Conservation (phyloP, 23 tunicate species). For the Ciona savignyi region DNA sequence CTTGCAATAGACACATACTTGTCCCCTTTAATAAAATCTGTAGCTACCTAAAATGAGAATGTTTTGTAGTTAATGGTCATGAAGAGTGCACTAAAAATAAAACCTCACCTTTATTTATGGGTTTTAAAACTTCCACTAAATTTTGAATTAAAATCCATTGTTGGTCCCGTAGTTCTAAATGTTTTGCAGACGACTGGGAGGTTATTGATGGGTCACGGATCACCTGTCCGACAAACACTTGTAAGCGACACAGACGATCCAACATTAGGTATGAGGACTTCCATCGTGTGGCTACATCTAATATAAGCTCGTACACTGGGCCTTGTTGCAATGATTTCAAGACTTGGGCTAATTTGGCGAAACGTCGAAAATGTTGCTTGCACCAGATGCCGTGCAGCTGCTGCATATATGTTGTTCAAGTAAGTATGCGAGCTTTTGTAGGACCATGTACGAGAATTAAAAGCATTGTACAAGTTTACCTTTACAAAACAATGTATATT, state of each 20-base stretch:
- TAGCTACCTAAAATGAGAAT: background rate
- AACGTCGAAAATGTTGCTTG: background rate
- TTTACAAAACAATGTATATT: too few relatives aligned
- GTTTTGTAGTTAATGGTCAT: background rate
- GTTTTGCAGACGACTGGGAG: background rate
- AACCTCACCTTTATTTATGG: background rate
- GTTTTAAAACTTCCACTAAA: background rate
- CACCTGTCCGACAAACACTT: conserved; percentile 19
- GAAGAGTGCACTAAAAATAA: background rate
- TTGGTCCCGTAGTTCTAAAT: conserved; percentile 19
- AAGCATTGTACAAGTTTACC: too few relatives aligned
- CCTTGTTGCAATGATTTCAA: background rate
- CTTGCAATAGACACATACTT: background rate
- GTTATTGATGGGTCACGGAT: conserved; percentile 15
- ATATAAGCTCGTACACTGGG: conserved; percentile 3
- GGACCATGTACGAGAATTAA: too few relatives aligned
- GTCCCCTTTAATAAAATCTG: conserved; percentile 5
- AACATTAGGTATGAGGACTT: conserved; percentile 13
- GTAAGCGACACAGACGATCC: too few relatives aligned
- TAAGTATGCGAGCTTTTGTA: too few relatives aligned
- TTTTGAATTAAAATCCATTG: conserved; percentile 30
- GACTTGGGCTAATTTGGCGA: background rate
- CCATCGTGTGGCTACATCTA: conserved; percentile 33
- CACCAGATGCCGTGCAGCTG: conserved; percentile 1
- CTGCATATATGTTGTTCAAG: background rate